Evolutionary conservation across 2,888 invertebrate genomes (phyloP), one percentile per base, ranked within the genome.

Genomic region (Sepiola atlantica): DNA sequence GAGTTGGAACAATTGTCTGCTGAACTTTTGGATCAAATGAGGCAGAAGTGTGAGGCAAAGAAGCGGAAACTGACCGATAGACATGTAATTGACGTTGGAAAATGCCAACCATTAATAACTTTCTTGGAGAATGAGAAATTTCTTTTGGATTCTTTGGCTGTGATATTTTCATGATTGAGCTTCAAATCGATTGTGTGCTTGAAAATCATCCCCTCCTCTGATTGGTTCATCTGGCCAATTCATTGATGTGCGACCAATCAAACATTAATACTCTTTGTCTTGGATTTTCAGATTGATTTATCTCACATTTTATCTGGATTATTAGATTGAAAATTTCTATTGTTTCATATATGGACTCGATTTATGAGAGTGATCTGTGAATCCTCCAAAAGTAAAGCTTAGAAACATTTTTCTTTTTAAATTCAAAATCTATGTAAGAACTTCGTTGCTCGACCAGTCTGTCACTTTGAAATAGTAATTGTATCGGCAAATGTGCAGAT

Each of bases 91-190:
- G n/a, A 77, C 18, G n/a, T 77, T 77, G 77, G 77, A n/a, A 32
- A 77, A 77, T 77, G 77, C 77, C 77, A 77, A n/a, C n/a, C 77
- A n/a, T n/a, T 77, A 77, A n/a, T 77, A n/a, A n/a, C 77, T 77
- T n/a, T 77, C n/a, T 77, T 77, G 14, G n/a, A 77, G 16, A 32
- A 77, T 14, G n/a, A 77, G n/a, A 77, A 77, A 77, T 20, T n/a
- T 14, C 6, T 12, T 77, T 77, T 77, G 77, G n/a, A 77, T 77
- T 77, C 77, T n/a, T 77, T 77, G 12, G n/a, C 77, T 77, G n/a
- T 77, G n/a, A 77, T 77, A 77, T 77, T 77, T 32, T 77, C 77
- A n/a, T 77, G 77, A 77, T 77, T 77, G 18, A n/a, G 14, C n/a
- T 77, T 14, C 45, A 8, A 45, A 61, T 24, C 61, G 21, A 61